phyloP scores from a whole-genome alignment of 1,140 invertebrate species.

The Ceratitis capitata region DNA sequence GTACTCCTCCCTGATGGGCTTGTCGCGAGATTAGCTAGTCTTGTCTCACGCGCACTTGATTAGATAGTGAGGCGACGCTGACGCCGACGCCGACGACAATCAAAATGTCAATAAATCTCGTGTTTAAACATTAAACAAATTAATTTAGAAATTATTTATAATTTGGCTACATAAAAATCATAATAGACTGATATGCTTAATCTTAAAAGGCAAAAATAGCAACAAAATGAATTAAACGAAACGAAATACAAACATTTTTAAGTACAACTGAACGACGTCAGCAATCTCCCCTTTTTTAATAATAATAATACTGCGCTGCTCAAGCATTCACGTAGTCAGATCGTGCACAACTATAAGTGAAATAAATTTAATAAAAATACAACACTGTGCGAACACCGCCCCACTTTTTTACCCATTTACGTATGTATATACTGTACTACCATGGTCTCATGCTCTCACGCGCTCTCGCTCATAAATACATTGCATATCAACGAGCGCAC shows the following conservation, averaged over 20 bases:
- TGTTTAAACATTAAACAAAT: neutral
- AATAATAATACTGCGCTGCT: no score
- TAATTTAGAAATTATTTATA: neutral
- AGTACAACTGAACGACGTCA: no score
- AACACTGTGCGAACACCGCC: neutral
- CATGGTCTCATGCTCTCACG: neutral
- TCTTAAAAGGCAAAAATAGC: neutral
- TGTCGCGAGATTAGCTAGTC: neutral
- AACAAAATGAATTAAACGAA: neutral
- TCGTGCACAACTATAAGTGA: neutral
- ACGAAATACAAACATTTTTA: neutral
- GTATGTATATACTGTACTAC: neutral
- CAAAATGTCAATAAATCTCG: neutral
- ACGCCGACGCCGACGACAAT: no score
- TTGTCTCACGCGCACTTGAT: neutral
- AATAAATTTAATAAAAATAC: neutral
- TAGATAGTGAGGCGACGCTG: neutral
- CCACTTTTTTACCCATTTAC: neutral
- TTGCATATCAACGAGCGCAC: neutral
- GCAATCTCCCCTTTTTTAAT: neutral
- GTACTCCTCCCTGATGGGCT: neutral
- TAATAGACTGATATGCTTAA: neutral
- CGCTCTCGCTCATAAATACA: neutral
- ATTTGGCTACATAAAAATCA: neutral
- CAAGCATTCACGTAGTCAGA: neutral